A percentile compares a stretch with the other conserved stretches of the same genome.
Evolutionary conservation across 2,113 vertebrate genomes (phyloP).

Genomic region (Taurulus bubalis): DNA sequence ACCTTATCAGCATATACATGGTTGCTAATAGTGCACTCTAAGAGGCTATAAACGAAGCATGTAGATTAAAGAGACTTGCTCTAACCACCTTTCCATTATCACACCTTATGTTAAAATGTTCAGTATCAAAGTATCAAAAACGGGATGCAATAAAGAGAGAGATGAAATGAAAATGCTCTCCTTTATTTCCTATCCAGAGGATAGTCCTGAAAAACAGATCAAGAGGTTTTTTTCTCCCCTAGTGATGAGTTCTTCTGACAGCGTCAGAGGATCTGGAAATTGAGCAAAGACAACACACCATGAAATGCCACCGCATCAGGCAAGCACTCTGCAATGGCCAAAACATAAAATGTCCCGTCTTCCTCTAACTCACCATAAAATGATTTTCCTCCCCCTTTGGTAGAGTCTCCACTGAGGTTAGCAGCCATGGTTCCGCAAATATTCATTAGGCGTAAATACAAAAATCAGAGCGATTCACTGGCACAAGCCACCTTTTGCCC

Average conservation of each 20-base stretch:
- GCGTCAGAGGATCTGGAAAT: slow-evolving; percentile 48
- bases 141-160: slow-evolving; percentile 46
- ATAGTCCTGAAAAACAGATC: slow-evolving; percentile 18
- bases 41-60: slow-evolving; percentile 16
- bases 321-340: slow-evolving; percentile 28
- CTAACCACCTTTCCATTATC: slow-evolving; percentile 57
- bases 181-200: slow-evolving; percentile 11
- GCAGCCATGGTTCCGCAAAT: slow-evolving; percentile 58
- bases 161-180: slow-evolving; percentile 4
- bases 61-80: slow-evolving; percentile 42
- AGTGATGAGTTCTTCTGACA: slow-evolving; percentile 45
- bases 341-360: slow-evolving; percentile 50
- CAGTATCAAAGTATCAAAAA: slow-evolving; percentile 67
- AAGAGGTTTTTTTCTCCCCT: background rate
- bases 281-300: slow-evolving; percentile 65
- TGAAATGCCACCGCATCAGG: slow-evolving; percentile 67
- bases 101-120: slow-evolving; percentile 58
- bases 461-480: slow-evolving; percentile 75
- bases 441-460: slow-evolving; percentile 81
- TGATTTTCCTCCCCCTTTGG: slow-evolving; percentile 64
- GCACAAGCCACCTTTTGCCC: slow-evolving; percentile 72
- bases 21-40: slow-evolving; percentile 37
- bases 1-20: background rate
- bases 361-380: slow-evolving; percentile 76
- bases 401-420: slow-evolving; percentile 54